Evolutionary conservation across 2,888 invertebrate species (phyloP), one percentile per base, ranked within the genome.

Genomic region (Ceramica pisi): DNA sequence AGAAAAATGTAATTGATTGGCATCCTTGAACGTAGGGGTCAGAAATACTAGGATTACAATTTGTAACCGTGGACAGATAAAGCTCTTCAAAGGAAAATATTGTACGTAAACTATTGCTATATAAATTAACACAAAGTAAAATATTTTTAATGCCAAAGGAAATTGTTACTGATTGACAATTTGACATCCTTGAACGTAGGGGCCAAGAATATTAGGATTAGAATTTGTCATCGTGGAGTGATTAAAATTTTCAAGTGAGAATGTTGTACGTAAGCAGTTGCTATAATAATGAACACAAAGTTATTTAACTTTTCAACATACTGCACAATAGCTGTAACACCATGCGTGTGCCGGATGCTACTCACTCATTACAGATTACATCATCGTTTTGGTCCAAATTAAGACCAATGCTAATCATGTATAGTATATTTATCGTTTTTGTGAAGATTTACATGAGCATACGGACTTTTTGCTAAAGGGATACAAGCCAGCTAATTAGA

Each of bases 311-410:
- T 56, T n/a, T 23, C 2, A 50, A 23, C 21, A 23, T 46, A 44
- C 60, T 61, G 73, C 51, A 21, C 26, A 35, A 19, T 72, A 46
- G 44, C 35, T 73, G 10, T 46, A 60, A 53, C 48, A 71, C 26
- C 57, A 16, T 41, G 57, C 70, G 50, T 71, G 71, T 21, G 31
- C 48, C 50, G 70, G 72, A 35, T 59, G 41, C 57, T n/a, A n/a
- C 23, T 38, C 57, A 59, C 44, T 61, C 35, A 59, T 41, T 72
- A 23, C 50, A 41, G 21, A 70, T 60, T 72, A 70, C 72, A 60
- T 59, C 60, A 72, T 59, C 26, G 38, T 19, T n/a, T 41, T n/a
- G 19, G 16, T 50, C 72, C 31, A 23, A 70, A 70, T 72, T 72
- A 35, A 31, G 38, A 57, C 31, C 19, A 41, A 41, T 26, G 51